Evolutionary conservation across 2,797 vertebrate genomes (phyloP).

Genomic region (Hoplostethus mediterraneus): DNA sequence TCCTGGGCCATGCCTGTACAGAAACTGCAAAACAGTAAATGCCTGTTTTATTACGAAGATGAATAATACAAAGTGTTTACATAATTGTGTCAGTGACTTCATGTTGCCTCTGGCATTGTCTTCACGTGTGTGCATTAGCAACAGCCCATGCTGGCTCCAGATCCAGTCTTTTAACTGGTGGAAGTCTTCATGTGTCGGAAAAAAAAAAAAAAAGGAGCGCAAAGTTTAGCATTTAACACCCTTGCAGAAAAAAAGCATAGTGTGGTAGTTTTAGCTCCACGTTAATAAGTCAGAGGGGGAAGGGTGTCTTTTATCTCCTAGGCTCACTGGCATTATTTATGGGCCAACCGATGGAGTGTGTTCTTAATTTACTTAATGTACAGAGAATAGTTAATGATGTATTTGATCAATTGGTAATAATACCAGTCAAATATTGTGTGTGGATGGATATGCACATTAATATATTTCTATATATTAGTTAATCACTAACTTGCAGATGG

Average conservation of each 20-base stretch:
- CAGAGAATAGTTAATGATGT: conserved; percentile 47
- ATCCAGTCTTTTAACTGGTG: conserved; percentile 46
- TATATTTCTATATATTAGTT: too few species aligned
- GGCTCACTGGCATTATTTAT: conserved; percentile 48
- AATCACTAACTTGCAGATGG: not conserved
- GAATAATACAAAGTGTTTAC: conserved; percentile 62
- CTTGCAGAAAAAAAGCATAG: conserved; percentile 20
- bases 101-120: conserved; percentile 60
- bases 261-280: conserved; percentile 38
- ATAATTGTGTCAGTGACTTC: conserved; percentile 60
- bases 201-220: conserved; percentile 52
- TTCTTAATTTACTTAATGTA: conserved; percentile 47
- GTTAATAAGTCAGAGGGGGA: conserved; percentile 27
- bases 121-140: conserved; percentile 59
- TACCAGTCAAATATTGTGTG: conserved; percentile 28
- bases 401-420: conserved; percentile 47
- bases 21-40: conserved; percentile 22
- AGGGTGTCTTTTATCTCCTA: conserved; percentile 15
- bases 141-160: conserved; percentile 48
- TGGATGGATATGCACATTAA: not conserved
- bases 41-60: conserved; percentile 44
- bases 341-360: conserved; percentile 10
- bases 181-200: conserved; percentile 47
- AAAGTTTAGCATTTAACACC: conserved; percentile 35
- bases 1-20: conserved; percentile 31